Percentiles rank a stretch among this genome's conserved stretches.
Conservation (phyloP, 2,797 vertebrate species). For the Eupleurogrammus muticus region DNA sequence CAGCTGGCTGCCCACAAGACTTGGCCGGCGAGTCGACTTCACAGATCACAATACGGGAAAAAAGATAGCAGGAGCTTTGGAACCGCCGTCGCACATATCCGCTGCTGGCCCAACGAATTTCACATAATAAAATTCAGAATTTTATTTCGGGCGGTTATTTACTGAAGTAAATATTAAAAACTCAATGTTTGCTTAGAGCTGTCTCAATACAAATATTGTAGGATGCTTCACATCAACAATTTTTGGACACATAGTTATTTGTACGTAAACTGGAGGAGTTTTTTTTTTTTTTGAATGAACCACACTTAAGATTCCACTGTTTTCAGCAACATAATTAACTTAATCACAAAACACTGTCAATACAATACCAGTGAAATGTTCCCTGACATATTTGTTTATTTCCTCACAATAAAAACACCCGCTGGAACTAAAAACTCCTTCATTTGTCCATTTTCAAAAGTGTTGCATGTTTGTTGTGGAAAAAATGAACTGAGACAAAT, state of each 20-base stretch:
- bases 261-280: too few relatives aligned
- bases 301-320: too few relatives aligned
- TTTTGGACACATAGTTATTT: constrained; percentile 3
- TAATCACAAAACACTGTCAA: too few relatives aligned
- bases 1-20: constrained; percentile 66
- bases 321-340: too few relatives aligned
- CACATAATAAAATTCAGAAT: constrained; percentile 15
- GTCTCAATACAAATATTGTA: constrained; percentile 1
- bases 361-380: too few relatives aligned
- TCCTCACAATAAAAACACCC: too few relatives aligned
- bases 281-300: neutral
- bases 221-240: neutral
- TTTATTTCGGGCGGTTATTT: constrained; percentile 43
- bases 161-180: constrained; percentile 38
- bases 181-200: constrained; percentile 7
- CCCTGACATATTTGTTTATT: too few relatives aligned
- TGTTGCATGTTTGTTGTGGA: neutral
- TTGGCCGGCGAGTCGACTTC: constrained; percentile 51
- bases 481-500: neutral
- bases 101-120: constrained; percentile 30
- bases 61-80: constrained; percentile 44
- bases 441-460: neutral
- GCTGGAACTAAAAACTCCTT: too few relatives aligned
- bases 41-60: constrained; percentile 40
- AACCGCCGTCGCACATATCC: constrained; percentile 32